phyloP scores from a whole-genome alignment of 2,888 invertebrate species.

The Tachina lurida region DNA sequence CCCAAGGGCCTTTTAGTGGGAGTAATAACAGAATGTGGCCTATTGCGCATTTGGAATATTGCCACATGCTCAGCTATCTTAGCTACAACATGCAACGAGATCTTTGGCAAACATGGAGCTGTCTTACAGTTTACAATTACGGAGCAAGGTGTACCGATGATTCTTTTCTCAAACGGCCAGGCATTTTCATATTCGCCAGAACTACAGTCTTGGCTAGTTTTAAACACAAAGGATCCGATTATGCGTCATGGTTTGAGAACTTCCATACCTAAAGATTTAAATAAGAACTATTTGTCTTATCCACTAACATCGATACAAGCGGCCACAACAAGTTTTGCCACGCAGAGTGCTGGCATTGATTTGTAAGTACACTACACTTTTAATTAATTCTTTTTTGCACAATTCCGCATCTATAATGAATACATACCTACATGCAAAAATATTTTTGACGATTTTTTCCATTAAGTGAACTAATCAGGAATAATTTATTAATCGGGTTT shows the following conservation, averaged over 20 bases:
- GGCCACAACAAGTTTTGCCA: conserved; percentile 77
- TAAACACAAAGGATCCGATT: conserved; percentile 85
- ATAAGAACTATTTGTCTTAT: conserved; percentile 79
- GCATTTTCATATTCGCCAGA: conserved; percentile 92
- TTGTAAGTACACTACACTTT: conserved; percentile 71
- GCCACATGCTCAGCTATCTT: conserved; percentile 75
- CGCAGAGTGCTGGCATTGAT: conserved; percentile 76
- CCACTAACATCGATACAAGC: conserved; percentile 82
- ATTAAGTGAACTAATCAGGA: no score
- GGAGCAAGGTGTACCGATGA: conserved; percentile 90
- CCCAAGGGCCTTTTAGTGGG: conserved; percentile 80
- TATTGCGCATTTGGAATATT: conserved; percentile 81
- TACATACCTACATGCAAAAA: no score
- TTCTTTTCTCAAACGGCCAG: conserved; percentile 92
- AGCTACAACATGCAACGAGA: conserved; percentile 80
- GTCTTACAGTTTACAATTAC: conserved; percentile 85
- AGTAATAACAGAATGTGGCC: conserved; percentile 81
- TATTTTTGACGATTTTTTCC: no score
- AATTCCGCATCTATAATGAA: no score
- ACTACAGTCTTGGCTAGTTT: conserved; percentile 87
- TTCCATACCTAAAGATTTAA: conserved; percentile 81
- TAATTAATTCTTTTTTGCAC: neutral
- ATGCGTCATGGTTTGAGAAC: conserved; percentile 83
- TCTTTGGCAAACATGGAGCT: conserved; percentile 83
- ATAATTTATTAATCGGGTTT: no score